Evolutionary conservation across 2,113 vertebrate genomes (phyloP).

Genomic region (Pluvialis apricaria): DNA sequence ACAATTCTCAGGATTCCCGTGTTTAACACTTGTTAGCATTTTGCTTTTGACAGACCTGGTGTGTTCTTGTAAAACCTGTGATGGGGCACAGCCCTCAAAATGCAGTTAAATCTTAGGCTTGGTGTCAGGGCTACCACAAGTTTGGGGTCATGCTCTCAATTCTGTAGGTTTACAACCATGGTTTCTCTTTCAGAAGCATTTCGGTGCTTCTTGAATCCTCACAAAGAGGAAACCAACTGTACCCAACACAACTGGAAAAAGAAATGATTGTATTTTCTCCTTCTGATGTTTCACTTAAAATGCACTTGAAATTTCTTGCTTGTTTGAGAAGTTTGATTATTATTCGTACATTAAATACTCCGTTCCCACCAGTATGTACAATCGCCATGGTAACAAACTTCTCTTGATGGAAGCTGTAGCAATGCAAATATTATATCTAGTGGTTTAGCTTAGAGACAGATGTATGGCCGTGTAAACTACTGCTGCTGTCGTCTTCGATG

Average conservation of each 20-base stretch:
- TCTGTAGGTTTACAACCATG: not conserved
- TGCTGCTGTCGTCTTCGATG: not conserved
- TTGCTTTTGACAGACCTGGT: not conserved
- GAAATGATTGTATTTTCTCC: not conserved
- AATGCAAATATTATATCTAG: not conserved
- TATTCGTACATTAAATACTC: not conserved
- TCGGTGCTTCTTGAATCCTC: not conserved
- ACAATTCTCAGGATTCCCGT: not conserved
- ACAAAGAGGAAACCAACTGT: not conserved
- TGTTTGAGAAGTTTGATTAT: not conserved
- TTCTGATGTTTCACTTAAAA: not conserved
- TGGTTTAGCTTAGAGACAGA: not conserved
- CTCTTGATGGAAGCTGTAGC: not conserved
- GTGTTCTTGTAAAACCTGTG: not conserved
- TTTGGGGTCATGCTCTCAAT: not conserved
- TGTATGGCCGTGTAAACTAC: not conserved
- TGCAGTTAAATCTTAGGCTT: accelerated
- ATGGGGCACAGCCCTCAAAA: not conserved
- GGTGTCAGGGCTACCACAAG: not conserved
- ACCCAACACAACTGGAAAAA: not conserved
- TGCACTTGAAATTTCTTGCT: not conserved
- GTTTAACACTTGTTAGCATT: not conserved
- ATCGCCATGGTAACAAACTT: conserved; percentile 9
- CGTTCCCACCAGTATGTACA: not conserved
- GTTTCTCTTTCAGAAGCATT: not conserved